A percentile compares a stretch with the other conserved stretches of the same genome.
Conservation (phyloP, 1,140 invertebrate species). For the Caenorhabditis brenneri region DNA sequence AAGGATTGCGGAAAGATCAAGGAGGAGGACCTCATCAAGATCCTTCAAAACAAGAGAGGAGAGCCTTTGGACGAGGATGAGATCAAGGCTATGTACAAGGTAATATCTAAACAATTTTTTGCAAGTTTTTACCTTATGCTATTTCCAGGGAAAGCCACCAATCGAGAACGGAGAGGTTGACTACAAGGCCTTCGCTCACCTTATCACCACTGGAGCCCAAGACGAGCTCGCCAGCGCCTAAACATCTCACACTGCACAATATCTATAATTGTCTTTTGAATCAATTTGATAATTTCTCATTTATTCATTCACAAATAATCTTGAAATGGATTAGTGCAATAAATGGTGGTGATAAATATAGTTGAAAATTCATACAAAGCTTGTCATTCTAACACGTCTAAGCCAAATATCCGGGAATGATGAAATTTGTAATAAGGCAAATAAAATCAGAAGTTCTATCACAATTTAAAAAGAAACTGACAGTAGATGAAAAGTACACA, state of each 20-base stretch:
- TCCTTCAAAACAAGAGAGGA: conserved; percentile 69
- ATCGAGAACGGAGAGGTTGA: conserved; percentile 67
- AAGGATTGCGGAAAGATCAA: conserved; percentile 79
- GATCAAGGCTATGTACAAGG: conserved; percentile 71
- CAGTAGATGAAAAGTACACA: background rate
- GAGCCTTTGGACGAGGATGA: conserved; percentile 69
- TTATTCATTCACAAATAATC: conserved; percentile 37
- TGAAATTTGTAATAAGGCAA: background rate
- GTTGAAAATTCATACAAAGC: background rate
- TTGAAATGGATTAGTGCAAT: conserved; percentile 37
- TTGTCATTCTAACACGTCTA: background rate
- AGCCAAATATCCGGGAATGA: background rate
- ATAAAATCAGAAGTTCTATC: background rate
- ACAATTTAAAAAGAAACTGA: background rate
- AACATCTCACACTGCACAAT: conserved; percentile 39
- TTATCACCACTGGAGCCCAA: conserved; percentile 70
- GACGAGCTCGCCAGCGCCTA: conserved; percentile 69
- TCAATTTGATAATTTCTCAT: conserved; percentile 34
- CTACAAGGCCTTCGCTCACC: conserved; percentile 71
- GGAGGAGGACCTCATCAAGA: conserved; percentile 68
- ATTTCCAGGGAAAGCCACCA: conserved; percentile 65
- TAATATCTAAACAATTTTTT: background rate
- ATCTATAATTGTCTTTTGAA: background rate
- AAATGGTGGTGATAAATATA: conserved; percentile 23
- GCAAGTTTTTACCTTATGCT: background rate